A percentile compares a stretch with the other conserved stretches of the same genome.
These are phyloP conservation scores for Pimephales promelas DNA, from an alignment of 2,113 vertebrate genomes.

Conservation along the genomic window DNA sequence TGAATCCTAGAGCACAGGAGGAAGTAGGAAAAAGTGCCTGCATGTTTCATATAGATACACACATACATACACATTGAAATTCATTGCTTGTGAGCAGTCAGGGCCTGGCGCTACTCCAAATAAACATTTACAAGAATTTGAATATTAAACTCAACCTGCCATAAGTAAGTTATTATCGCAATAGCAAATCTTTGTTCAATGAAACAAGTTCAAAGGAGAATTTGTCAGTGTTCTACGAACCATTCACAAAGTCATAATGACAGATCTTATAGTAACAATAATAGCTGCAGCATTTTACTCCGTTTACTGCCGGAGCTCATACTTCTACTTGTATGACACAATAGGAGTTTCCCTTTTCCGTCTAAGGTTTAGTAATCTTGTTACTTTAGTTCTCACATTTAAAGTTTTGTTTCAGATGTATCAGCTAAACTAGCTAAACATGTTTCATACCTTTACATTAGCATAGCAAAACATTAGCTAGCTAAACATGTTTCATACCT, in stretches of 20 bases:
- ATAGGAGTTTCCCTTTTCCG: too few species aligned
- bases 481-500: too few species aligned
- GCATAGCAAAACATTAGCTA: too few species aligned
- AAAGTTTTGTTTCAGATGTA: too few species aligned
- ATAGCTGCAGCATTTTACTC: neutral
- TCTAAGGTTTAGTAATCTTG: too few species aligned
- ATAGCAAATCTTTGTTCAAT: slow-evolving; percentile 51
- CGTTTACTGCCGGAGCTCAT: neutral
- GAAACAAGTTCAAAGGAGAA: neutral
- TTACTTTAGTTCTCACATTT: too few species aligned
- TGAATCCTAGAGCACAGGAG: slow-evolving; percentile 50
- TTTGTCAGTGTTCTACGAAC: neutral
- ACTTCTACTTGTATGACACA: neutral
- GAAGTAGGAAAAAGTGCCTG: slow-evolving; percentile 29
- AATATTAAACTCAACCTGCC: slow-evolving; percentile 46
- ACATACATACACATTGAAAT: slow-evolving; percentile 39
- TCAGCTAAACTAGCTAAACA: too few species aligned
- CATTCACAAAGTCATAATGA: slow-evolving; percentile 14
- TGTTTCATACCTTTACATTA: too few species aligned
- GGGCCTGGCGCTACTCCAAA: slow-evolving; percentile 35
- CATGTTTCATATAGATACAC: slow-evolving; percentile 8
- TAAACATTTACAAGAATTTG: slow-evolving; percentile 48
- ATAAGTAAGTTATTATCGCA: slow-evolving; percentile 47
- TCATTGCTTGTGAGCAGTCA: slow-evolving; percentile 24
- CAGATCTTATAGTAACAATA: neutral